Base-by-base conservation (phyloP, 2,113 vertebrate species). In the Nerophis ophidion region DNA sequence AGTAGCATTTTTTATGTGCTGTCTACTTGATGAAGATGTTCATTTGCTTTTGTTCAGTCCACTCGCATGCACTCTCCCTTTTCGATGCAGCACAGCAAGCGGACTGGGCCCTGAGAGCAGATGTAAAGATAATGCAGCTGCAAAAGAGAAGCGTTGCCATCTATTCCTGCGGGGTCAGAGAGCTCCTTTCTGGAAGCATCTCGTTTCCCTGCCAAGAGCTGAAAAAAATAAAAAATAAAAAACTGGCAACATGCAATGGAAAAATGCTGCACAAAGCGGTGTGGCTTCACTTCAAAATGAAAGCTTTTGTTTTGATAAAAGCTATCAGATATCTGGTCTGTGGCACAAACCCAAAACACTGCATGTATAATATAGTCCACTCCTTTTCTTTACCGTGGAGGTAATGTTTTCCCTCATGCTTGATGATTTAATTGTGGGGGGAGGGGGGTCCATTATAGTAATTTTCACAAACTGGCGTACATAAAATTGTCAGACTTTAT, bases 161-260 rank as follows among this genome's bases (percentile, higher is more conserved):
- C 38, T 66, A 57, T 66, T 67, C 36, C 14, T 50, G 53, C 33
- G 48, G 50, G 38, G 48, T 60, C 40, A 63, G 63, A 66, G 60
- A 8, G n/a, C 48, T 13, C 16, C 10, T 49, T 48, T 48, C 59
- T 11, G 40, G 40, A 44, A 44, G 40, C 40, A 44, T 44, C 10
- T 57, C 33, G 2, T 52, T 61, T 44, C 19, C 26, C 53, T 68
- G 59, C 40, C 56, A 64, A 50, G 57, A 60, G 57, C 8, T 7
- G 47, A 69, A 66, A 61, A 26, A 26, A 26, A 26, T 2, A 26
- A 26, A 26, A 26, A 26, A n/a, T n/a, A n/a, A 26, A 26, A 34
- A 57, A 57, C 11, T 40, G 61, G 26, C 36, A 16, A 52, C 42
- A 56, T 14, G 35, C 59, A 62, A 51, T 53, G 15, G 68, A 70